phyloP scores from a whole-genome alignment of 2,888 invertebrate species.

The Ptilodon capucinus region DNA sequence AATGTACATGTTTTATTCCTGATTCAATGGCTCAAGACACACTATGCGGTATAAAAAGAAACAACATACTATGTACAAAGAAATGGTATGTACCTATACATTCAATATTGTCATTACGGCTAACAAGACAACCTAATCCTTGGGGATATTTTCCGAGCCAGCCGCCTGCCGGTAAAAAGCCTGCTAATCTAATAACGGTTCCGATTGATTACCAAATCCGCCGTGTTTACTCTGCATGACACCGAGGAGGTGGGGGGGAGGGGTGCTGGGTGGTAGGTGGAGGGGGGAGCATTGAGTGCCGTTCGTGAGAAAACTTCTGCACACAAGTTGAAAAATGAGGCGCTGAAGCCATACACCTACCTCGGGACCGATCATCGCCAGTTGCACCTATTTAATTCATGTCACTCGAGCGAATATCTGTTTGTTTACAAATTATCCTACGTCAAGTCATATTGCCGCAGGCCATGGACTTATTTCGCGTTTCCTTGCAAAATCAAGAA shows the following conservation, averaged over 20 bases:
- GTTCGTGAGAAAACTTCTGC: background rate
- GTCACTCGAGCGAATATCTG: background rate
- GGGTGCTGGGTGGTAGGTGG: background rate
- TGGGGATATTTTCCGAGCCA: background rate
- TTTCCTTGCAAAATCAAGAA: no score
- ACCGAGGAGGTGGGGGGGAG: background rate
- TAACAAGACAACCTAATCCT: background rate
- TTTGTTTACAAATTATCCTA: background rate
- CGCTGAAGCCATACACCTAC: background rate
- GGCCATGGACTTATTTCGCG: no score
- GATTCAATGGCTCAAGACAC: no score
- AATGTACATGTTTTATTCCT: no score
- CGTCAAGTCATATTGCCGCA: no score
- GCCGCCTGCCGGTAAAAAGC: background rate
- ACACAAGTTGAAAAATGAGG: background rate
- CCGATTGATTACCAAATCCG: background rate
- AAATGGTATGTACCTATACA: no score
- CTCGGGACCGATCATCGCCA: background rate
- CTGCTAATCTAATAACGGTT: background rate
- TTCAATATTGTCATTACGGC: background rate
- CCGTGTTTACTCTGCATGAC: background rate
- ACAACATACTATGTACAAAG: no score
- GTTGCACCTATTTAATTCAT: background rate
- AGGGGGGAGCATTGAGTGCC: background rate
- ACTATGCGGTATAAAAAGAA: no score